These are phyloP conservation scores for Drosophila maculinotata DNA, from an alignment of 2,888 invertebrate genomes.

Conservation along the genomic window DNA sequence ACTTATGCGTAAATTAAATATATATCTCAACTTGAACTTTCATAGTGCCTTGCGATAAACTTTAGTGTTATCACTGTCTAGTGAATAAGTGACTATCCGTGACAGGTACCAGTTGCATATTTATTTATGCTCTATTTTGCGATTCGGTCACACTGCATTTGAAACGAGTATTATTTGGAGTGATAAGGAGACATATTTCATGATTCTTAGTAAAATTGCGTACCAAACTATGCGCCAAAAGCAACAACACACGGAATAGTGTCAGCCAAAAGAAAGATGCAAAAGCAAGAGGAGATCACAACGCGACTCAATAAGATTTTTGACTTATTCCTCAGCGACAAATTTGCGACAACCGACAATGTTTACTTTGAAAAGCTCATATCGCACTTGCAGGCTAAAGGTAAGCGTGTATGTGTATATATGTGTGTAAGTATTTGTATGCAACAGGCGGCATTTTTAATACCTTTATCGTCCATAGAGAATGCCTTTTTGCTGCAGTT, in stretches of 20 bases:
- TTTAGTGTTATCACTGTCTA: not conserved
- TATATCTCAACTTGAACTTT: too few species aligned
- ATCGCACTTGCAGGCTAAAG: slow-evolving; percentile 87
- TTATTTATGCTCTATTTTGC: not conserved
- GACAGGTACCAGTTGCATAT: slow-evolving; percentile 8
- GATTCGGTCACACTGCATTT: slow-evolving; percentile 36
- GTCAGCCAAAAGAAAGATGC: slow-evolving; percentile 51
- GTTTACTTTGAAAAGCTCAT: slow-evolving; percentile 89
- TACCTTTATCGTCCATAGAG: slow-evolving; percentile 78
- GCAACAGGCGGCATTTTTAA: slow-evolving; percentile 50
- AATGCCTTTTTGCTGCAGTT: slow-evolving; percentile 82
- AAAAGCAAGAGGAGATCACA: slow-evolving; percentile 71
- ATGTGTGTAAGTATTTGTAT: not conserved
- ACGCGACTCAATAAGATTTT: slow-evolving; percentile 75
- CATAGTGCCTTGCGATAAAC: not conserved
- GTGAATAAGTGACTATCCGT: not conserved
- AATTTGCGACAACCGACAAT: slow-evolving; percentile 85
- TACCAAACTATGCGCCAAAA: slow-evolving; percentile 47
- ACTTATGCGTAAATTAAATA: too few species aligned
- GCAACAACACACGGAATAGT: slow-evolving; percentile 6
- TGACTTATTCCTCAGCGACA: slow-evolving; percentile 76
- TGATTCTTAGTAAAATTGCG: slow-evolving; percentile 55
- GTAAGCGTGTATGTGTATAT: slow-evolving; percentile 80
- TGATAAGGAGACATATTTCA: slow-evolving; percentile 66
- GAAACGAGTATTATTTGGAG: slow-evolving; percentile 50